These are phyloP conservation scores for Carassius auratus DNA, from an alignment of 2,113 vertebrate species.

Conservation along the genomic window DNA sequence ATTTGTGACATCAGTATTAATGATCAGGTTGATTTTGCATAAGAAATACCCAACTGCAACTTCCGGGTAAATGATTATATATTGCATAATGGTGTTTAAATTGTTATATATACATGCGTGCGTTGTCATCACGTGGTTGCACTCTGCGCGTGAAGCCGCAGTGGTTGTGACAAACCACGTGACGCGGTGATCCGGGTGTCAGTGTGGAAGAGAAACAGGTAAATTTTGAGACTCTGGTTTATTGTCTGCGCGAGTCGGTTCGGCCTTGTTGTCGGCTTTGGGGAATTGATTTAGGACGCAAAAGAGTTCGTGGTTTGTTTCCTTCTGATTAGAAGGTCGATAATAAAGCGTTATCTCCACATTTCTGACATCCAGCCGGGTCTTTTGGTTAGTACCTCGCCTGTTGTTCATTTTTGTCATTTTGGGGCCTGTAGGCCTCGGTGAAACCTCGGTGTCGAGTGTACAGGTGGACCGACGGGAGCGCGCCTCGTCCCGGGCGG, in stretches of 20 bases:
- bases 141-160: too few species aligned
- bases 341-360: constrained; percentile 64
- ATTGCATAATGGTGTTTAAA: constrained; percentile 11
- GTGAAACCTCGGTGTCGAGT: constrained; percentile 67
- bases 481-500: background rate
- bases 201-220: constrained; percentile 94
- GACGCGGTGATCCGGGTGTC: constrained; percentile 81
- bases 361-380: constrained; percentile 69
- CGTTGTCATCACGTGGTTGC: too few species aligned
- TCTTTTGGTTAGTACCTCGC: constrained; percentile 78
- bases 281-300: constrained; percentile 55
- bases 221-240: constrained; percentile 80
- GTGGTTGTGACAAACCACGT: constrained; percentile 68
- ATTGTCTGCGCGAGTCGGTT: constrained; percentile 74
- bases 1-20: background rate
- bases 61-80: background rate
- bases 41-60: background rate
- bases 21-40: background rate
- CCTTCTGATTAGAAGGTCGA: constrained; percentile 63
- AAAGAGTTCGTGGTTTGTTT: constrained; percentile 54
- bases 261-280: constrained; percentile 62
- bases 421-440: constrained; percentile 74
- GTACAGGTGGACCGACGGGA: constrained; percentile 31
- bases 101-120: constrained; percentile 8
- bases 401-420: constrained; percentile 76